Evolutionary conservation across 1,140 invertebrate genomes (phyloP).

Genomic region (Planococcus citri): DNA sequence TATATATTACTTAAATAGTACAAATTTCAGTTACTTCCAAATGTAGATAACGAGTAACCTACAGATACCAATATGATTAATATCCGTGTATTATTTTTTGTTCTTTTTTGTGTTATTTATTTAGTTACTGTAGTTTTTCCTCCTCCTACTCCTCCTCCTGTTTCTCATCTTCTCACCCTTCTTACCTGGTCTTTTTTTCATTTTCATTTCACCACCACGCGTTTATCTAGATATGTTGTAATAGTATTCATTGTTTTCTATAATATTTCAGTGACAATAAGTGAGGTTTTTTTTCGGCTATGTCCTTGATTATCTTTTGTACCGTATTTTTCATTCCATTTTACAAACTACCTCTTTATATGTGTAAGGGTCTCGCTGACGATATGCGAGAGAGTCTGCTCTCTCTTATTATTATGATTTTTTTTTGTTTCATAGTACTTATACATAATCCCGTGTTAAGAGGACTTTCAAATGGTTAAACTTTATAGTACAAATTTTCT

Average conservation of each 20-base stretch:
- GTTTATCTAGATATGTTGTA: not conserved
- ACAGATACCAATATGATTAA: not conserved
- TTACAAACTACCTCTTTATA: conserved; percentile 4
- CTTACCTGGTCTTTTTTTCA: too few relatives aligned
- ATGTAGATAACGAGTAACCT: not conserved
- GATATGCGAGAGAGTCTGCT: not conserved
- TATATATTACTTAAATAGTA: not conserved
- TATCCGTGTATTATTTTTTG: not conserved
- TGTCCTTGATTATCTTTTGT: not conserved
- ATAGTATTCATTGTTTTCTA: not conserved
- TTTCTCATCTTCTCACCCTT: too few relatives aligned
- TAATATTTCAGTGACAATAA: not conserved
- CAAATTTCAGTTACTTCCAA: conserved; percentile 1
- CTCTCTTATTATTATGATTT: too few relatives aligned
- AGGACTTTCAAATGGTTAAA: not conserved
- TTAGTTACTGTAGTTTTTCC: not conserved
- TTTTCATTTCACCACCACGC: too few relatives aligned
- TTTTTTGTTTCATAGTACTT: too few relatives aligned
- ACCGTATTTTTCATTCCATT: not conserved
- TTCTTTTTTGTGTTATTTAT: not conserved
- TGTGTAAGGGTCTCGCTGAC: not conserved
- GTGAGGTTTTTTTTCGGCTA: not conserved
- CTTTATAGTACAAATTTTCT: conserved; percentile 8
- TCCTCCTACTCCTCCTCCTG: too few relatives aligned
- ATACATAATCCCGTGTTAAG: too few relatives aligned